A percentile compares a stretch with the other conserved stretches of the same genome.
phyloP scores from a whole-genome alignment of 2,113 vertebrate species.

The Brachionichthys hirsutus region DNA sequence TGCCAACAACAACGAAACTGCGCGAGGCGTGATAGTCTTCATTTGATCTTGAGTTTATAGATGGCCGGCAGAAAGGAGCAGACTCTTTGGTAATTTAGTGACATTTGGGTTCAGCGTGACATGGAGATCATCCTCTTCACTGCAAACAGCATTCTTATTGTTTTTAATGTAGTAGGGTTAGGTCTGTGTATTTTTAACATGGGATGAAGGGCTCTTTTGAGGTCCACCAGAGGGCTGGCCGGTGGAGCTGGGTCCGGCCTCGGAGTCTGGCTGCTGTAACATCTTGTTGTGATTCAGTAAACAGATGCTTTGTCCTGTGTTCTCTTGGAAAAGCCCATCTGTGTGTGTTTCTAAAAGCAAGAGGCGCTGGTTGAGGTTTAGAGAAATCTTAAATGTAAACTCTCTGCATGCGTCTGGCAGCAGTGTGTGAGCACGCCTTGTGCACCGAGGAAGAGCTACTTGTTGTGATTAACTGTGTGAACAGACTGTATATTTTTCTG shows the following conservation, averaged over 20 bases:
- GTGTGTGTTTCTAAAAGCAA: conserved; percentile 5
- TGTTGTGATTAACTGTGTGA: conserved; percentile 37
- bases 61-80: no score
- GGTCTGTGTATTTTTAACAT: not conserved
- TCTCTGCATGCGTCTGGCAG: conserved; percentile 12
- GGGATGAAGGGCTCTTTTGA: not conserved
- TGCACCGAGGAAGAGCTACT: conserved; percentile 14
- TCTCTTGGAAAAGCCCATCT: conserved; percentile 10
- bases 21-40: no score
- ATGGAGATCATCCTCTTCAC: no score
- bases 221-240: not conserved
- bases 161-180: not conserved
- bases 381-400: conserved; percentile 34
- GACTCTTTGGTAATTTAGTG: no score
- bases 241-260: conserved; percentile 6
- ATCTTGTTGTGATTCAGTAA: conserved; percentile 37
- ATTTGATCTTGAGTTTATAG: no score
- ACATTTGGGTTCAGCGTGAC: no score
- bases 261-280: conserved; percentile 17
- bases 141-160: no score
- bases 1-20: no score
- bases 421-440: conserved; percentile 21
- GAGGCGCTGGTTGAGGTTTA: conserved; percentile 13
- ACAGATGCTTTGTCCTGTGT: conserved; percentile 29
- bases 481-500: conserved; percentile 6